These are phyloP conservation scores for Bombycilla garrulus DNA, from an alignment of 2,113 vertebrate species.

Conservation along the genomic window DNA sequence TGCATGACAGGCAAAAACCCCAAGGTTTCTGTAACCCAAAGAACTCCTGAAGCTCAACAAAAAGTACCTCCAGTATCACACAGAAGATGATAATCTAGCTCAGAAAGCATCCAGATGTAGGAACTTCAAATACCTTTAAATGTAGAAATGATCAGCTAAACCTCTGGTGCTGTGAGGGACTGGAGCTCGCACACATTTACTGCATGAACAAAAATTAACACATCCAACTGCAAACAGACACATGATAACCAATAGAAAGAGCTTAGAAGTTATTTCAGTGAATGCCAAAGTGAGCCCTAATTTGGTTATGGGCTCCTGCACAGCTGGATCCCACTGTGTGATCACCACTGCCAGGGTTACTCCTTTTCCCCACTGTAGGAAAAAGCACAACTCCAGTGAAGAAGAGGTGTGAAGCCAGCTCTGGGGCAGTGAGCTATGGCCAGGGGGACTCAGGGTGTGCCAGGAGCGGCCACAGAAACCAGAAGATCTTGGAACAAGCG, in stretches of 20 bases:
- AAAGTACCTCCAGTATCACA: background rate
- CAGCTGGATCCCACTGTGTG: background rate
- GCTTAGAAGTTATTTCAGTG: background rate
- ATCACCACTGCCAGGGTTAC: background rate
- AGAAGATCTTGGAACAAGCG: background rate
- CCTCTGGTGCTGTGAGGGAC: background rate
- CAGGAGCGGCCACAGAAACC: background rate
- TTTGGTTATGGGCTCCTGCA: background rate
- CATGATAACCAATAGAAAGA: background rate
- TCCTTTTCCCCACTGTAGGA: background rate
- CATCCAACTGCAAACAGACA: background rate
- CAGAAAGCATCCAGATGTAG: background rate
- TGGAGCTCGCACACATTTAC: background rate
- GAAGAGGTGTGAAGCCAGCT: background rate
- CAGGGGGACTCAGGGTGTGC: rapidly evolving
- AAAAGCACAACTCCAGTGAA: background rate
- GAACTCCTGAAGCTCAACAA: background rate
- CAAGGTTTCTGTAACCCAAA: background rate
- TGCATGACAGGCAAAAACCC: rapidly evolving
- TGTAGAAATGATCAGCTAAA: background rate
- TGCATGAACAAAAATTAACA: background rate
- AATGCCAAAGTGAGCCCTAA: background rate
- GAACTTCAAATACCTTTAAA: background rate
- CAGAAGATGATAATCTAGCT: background rate
- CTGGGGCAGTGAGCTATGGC: background rate